phyloP scores from a whole-genome alignment of 2,888 invertebrate genomes.

The Limnephilus lunatus region DNA sequence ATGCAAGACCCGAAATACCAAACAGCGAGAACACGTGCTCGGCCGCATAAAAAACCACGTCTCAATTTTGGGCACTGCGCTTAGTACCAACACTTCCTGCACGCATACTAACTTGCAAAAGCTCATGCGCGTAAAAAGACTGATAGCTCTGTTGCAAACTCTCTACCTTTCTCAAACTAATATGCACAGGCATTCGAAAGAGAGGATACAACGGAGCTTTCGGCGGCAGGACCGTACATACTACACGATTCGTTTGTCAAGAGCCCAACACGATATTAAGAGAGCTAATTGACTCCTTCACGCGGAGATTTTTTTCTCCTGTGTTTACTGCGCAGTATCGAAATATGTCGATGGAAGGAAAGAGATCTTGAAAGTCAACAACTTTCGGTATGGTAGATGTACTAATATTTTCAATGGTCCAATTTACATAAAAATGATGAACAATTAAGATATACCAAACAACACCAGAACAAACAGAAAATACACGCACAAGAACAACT shows the following conservation, averaged over 20 bases:
- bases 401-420: background rate
- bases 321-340: background rate
- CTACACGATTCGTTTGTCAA: background rate
- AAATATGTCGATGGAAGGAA: background rate
- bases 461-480: background rate
- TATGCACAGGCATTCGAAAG: background rate
- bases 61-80: constrained; percentile 5
- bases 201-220: background rate
- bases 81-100: background rate
- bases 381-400: background rate
- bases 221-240: background rate
- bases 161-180: background rate
- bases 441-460: background rate
- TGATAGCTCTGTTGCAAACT: background rate
- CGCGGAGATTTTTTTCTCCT: background rate
- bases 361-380: background rate
- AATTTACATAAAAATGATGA: background rate
- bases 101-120: background rate
- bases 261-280: background rate
- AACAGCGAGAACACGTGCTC: constrained; percentile 19
- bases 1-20: constrained; percentile 18
- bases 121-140: background rate
- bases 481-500: no score
- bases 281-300: background rate
- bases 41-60: constrained; percentile 5